These are phyloP conservation scores for Pagetopsis macropterus DNA, from an alignment of 2,797 vertebrate genomes.

Conservation along the genomic window DNA sequence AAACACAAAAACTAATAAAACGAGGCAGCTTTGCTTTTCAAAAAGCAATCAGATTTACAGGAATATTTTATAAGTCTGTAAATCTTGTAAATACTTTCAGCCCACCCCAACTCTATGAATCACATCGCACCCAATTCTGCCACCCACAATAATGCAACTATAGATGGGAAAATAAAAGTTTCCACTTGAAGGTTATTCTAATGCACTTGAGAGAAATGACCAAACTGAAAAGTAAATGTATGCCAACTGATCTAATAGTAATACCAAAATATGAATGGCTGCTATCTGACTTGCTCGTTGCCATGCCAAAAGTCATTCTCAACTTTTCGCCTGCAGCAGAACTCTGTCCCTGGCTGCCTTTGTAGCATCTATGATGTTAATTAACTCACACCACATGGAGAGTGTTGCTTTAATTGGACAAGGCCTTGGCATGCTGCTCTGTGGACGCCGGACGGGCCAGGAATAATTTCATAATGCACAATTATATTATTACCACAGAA, in stretches of 20 bases:
- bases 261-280: constrained; percentile 34
- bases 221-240: constrained; percentile 28
- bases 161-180: constrained; percentile 33
- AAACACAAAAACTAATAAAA: constrained; percentile 54
- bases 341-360: constrained; percentile 51
- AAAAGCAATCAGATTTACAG: constrained; percentile 54
- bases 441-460: constrained; percentile 59
- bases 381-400: constrained; percentile 76
- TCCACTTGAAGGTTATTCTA: constrained; percentile 26
- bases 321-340: constrained; percentile 46
- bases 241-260: constrained; percentile 27
- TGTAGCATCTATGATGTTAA: constrained; percentile 71
- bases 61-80: constrained; percentile 58
- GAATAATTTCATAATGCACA: constrained; percentile 68
- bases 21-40: constrained; percentile 43
- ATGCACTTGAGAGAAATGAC: constrained; percentile 18
- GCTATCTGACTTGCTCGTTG: constrained; percentile 19
- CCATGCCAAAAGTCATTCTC: constrained; percentile 23
- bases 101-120: constrained; percentile 46
- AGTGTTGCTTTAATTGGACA: constrained; percentile 76
- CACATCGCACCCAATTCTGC: constrained; percentile 41
- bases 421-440: constrained; percentile 66
- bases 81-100: constrained; percentile 55
- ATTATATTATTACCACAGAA: constrained; percentile 64
- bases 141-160: constrained; percentile 31